phyloP scores from a whole-genome alignment of 2,113 vertebrate genomes.

The Lophochroa leadbeateri region DNA sequence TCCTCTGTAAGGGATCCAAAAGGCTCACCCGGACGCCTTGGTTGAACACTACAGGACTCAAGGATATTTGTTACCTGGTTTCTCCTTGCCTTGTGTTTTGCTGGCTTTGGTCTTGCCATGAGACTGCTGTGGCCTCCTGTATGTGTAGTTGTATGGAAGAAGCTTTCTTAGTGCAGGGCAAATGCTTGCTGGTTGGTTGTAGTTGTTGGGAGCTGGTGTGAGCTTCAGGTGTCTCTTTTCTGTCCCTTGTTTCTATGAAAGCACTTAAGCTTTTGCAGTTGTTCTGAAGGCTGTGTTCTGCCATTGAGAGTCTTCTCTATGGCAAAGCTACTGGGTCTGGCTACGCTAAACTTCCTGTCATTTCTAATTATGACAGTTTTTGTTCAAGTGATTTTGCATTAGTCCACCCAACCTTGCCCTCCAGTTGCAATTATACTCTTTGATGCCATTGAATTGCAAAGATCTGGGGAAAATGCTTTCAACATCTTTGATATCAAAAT shows the following conservation, averaged over 20 bases:
- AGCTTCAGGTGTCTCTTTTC: background rate
- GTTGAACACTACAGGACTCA: background rate
- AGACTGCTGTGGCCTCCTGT: background rate
- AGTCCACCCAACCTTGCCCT: background rate
- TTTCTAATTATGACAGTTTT: background rate
- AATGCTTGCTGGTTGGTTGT: background rate
- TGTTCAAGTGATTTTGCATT: background rate
- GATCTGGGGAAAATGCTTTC: background rate
- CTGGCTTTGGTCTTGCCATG: background rate
- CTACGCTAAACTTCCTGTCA: background rate
- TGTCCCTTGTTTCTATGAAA: background rate
- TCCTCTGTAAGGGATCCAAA: background rate
- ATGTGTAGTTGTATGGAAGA: background rate
- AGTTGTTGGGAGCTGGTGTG: too few relatives aligned
- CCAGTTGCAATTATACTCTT: background rate
- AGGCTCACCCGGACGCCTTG: background rate
- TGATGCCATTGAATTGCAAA: background rate
- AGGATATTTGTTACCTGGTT: background rate
- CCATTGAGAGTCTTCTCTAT: background rate
- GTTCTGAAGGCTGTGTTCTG: background rate
- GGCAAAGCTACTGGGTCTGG: background rate
- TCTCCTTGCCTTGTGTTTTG: background rate
- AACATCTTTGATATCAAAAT: background rate
- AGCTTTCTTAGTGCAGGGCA: background rate
- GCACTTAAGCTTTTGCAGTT: background rate